These are phyloP conservation scores for Andrena camellia DNA, from an alignment of 2,888 invertebrate genomes.

Conservation along the genomic window DNA sequence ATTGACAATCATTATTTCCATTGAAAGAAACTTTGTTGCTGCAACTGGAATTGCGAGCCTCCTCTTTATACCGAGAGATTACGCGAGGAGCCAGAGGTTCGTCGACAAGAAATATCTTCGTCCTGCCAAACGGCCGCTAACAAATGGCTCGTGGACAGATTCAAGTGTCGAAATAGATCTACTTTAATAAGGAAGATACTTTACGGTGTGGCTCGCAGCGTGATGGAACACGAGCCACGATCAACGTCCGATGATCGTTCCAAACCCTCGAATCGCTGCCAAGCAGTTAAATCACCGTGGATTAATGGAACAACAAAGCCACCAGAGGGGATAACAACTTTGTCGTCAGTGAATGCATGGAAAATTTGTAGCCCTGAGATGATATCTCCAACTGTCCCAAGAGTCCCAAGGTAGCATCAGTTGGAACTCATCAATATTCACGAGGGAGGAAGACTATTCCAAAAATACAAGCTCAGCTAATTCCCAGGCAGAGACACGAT, in stretches of 20 bases:
- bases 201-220: neutral
- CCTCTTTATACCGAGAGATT: neutral
- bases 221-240: conserved; percentile 11
- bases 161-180: conserved; percentile 6
- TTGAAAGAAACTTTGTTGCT: neutral
- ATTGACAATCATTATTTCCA: conserved; percentile 76
- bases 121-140: conserved; percentile 66
- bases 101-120: neutral
- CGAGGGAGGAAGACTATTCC: neutral
- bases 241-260: neutral
- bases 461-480: neutral
- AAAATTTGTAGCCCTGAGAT: neutral
- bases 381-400: neutral
- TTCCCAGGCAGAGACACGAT: neutral
- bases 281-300: neutral
- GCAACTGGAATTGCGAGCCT: neutral
- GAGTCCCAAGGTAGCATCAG: neutral
- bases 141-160: conserved; percentile 59
- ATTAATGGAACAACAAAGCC: neutral
- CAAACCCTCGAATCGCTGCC: conserved; percentile 3
- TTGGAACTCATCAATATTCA: neutral
- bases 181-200: conserved; percentile 19
- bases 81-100: neutral
- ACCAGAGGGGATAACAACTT: neutral
- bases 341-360: neutral